Conservation (phyloP, 2,888 invertebrate genomes). For the Blastobasis lacticolella region DNA sequence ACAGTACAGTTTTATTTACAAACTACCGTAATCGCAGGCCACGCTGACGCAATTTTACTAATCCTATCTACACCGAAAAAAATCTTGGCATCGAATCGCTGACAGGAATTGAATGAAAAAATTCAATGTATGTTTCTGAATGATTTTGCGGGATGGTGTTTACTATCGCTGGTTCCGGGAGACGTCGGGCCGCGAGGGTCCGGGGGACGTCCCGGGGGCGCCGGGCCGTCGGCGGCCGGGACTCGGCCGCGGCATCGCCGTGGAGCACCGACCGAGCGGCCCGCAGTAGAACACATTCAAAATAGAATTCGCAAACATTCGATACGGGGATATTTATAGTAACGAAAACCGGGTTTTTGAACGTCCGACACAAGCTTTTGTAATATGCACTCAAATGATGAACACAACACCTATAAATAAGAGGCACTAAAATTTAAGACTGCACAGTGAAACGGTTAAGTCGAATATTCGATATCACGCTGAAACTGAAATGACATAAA, state of each 20-base stretch:
- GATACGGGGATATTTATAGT: constrained; percentile 71
- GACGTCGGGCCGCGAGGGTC: too few species aligned
- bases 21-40: not conserved
- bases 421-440: constrained; percentile 35
- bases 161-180: too few species aligned
- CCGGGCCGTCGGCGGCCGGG: too few species aligned
- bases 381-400: constrained; percentile 56
- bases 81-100: constrained; percentile 26
- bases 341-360: constrained; percentile 68
- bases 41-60: constrained; percentile 17
- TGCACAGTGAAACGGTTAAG: constrained; percentile 24
- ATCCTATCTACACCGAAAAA: too few species aligned
- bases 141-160: too few species aligned
- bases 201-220: too few species aligned
- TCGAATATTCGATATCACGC: constrained; percentile 14
- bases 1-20: not conserved
- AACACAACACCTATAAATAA: constrained; percentile 54
- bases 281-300: constrained; percentile 30
- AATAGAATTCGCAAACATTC: constrained; percentile 72
- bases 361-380: constrained; percentile 53
- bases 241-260: too few species aligned
- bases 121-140: constrained; percentile 3
- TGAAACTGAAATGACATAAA: constrained; percentile 3
- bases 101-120: constrained; percentile 19
- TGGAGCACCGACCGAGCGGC: not conserved